These are phyloP conservation scores for Psix sp. DNA, from an alignment of 1,140 invertebrate species.

Conservation along the genomic window DNA sequence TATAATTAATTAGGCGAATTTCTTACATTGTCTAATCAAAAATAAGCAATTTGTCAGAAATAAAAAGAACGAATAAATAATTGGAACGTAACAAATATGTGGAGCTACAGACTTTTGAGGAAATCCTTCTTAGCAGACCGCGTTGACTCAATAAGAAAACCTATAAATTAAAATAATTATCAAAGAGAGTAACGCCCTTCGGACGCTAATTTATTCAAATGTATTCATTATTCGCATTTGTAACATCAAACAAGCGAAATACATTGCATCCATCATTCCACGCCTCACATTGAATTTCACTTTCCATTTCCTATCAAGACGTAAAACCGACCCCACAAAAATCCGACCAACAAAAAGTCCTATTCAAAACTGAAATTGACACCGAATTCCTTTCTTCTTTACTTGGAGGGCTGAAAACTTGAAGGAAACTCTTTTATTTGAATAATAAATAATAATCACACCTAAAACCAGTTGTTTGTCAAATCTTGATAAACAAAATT, in stretches of 20 bases:
- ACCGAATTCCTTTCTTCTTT: conserved; percentile 9
- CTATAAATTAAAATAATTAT: conserved; percentile 54
- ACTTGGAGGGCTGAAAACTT: too few species aligned
- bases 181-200: conserved; percentile 40
- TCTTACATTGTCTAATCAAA: conserved; percentile 1
- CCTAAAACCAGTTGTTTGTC: too few species aligned
- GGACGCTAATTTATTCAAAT: conserved; percentile 54
- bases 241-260: conserved; percentile 49
- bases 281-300: conserved; percentile 51
- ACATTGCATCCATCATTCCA: conserved; percentile 51
- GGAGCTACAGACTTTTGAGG: conserved; percentile 5
- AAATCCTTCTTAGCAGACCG: conserved; percentile 13
- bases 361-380: conserved; percentile 30
- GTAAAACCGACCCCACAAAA: conserved; percentile 16
- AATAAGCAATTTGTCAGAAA: background rate
- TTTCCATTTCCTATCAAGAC: conserved; percentile 43
- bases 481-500: too few species aligned
- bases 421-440: too few species aligned
- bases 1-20: too few species aligned
- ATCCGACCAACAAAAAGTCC: conserved; percentile 33
- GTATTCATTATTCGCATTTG: conserved; percentile 53
- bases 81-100: background rate
- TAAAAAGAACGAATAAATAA: conserved; percentile 20
- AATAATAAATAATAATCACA: too few species aligned
- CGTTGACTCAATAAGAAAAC: conserved; percentile 41